Conservation (phyloP, 2,113 vertebrate species). For the Gulo gulo region DNA sequence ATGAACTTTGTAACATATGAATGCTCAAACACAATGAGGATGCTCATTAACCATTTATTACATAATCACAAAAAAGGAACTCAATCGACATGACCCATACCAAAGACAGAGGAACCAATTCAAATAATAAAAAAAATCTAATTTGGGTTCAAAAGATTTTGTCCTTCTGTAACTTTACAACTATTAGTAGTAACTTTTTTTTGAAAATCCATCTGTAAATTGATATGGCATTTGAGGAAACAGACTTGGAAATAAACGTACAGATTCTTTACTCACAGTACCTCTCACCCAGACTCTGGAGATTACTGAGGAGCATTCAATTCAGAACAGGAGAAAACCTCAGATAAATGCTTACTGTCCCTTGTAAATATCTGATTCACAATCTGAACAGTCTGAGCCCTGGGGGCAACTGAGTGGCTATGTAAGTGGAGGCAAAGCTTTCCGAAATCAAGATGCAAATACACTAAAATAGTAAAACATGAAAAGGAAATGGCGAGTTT, state of each 20-base stretch:
- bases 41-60: neutral
- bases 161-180: neutral
- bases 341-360: neutral
- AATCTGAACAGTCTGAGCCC: neutral
- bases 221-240: neutral
- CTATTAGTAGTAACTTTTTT: neutral
- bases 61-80: slow-evolving; percentile 21
- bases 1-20: neutral
- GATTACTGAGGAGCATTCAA: neutral
- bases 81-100: neutral
- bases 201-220: neutral
- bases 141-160: slow-evolving; percentile 15
- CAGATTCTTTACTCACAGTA: neutral
- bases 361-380: neutral
- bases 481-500: slow-evolving; percentile 35
- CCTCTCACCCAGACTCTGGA: neutral
- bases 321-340: neutral
- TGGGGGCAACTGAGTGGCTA: neutral
- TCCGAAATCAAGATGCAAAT: slow-evolving; percentile 34
- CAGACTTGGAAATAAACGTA: slow-evolving; percentile 10
- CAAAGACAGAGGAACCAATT: neutral
- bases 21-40: neutral
- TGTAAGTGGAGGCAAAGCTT: neutral
- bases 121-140: neutral
- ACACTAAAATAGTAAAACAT: slow-evolving; percentile 12